Evolutionary conservation across 2,888 invertebrate genomes (phyloP), one percentile per base, ranked within the genome.

Genomic region (Autographa gamma): DNA sequence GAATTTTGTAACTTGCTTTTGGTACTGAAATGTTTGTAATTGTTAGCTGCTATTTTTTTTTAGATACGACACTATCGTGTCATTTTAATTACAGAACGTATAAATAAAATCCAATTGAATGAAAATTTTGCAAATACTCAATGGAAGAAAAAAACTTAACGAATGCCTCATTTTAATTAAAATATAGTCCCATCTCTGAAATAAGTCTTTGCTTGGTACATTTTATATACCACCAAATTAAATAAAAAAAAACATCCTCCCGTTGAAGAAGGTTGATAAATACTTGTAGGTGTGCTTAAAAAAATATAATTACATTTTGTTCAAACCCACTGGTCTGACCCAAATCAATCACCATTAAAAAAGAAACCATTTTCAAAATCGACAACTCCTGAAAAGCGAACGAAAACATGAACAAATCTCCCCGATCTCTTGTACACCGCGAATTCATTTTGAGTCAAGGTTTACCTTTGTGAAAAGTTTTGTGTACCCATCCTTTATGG

Each of bases 401-500:
- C n/a, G 34, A 60, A 32, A 59, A 25, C n/a, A 48, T 48, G 25
- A 14, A 56, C 54, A 19, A 25, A 56, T 13, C 25, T 56, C 54
- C 9, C 54, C 19, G 25, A 56, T 56, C 54, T 25, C 54, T 56
- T 56, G 25, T 56, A 48, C 48, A 59, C 43, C 56, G 14, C 9
- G 14, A 60, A 72, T 74, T 65, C 68, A 63, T 70, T 67, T 63
- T 19, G 59, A 64, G 75, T 69, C 69, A 74, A 60, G 60, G 67
- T 69, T 71, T 75, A 70, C 69, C 66, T 80, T 70, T 72, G 66
- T 72, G 2, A 32, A 66, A 83, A 83, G 67, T 81, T 81, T 69
- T 70, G 66, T 76, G 41, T 54, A 69, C 71, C 71, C 66, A 71
- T 72, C 74, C 75, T 75, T 73, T 74, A 69, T 74, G 73, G 80